Conservation (phyloP, 2,797 vertebrate species). For the Hapalemur alaotrensis region DNA sequence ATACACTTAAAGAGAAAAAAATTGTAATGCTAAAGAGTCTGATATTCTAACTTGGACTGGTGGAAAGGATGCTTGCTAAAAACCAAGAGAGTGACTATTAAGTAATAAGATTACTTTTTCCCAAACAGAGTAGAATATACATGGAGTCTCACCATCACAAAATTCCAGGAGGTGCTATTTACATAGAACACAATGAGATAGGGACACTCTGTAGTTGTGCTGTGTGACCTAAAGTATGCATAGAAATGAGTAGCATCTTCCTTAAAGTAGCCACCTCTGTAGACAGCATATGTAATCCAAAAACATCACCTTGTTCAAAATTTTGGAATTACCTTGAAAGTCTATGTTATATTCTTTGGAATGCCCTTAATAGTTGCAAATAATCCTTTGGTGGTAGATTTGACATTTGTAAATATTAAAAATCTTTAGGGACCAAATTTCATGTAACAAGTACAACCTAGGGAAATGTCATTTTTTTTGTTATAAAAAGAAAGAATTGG, state of each 20-base stretch:
- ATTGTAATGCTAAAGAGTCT: background rate
- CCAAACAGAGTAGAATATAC: background rate
- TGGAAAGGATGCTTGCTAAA: background rate
- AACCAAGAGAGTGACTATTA: background rate
- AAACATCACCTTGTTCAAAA: background rate
- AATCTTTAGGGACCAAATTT: conserved; percentile 49
- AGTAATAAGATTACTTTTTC: background rate
- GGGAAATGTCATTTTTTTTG: conserved; percentile 6
- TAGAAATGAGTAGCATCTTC: background rate
- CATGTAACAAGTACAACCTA: conserved; percentile 2
- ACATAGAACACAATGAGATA: background rate
- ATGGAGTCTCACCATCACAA: background rate
- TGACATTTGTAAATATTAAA: conserved; percentile 67
- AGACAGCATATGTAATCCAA: background rate
- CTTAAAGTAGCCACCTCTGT: background rate
- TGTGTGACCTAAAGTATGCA: background rate
- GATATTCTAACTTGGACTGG: background rate
- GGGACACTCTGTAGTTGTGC: background rate
- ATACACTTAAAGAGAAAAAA: background rate
- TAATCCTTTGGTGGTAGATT: conserved; percentile 46
- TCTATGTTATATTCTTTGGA: conserved; percentile 22
- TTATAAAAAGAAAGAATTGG: conserved; percentile 34
- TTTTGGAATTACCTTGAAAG: background rate
- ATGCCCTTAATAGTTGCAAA: conserved; percentile 25
- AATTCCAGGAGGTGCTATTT: background rate